Evolutionary conservation across 2,113 vertebrate genomes (phyloP), one percentile per base, ranked within the genome.

Genomic region (Danionella cerebrum): DNA sequence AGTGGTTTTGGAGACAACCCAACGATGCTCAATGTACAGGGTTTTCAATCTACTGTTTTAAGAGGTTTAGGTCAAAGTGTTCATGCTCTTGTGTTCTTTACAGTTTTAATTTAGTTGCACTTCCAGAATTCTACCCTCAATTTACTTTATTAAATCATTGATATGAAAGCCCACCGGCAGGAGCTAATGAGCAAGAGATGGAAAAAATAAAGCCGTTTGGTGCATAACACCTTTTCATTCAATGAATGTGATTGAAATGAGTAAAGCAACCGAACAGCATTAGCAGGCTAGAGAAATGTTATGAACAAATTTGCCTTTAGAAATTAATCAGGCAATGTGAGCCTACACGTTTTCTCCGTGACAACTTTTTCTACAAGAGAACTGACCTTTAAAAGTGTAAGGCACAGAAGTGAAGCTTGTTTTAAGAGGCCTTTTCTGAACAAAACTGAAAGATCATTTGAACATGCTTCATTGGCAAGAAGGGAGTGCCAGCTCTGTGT

Each of bases 301-400:
- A 48, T 16, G 19, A 36, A 35, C 42, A 63, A 25, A 22, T 44
- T 18, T 59, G 21, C 45, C 63, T 1, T 10, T 64, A 41, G 39
- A 36, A 60, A 41, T 14, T 67, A 44, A 74, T 35, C 9, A 21
- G 4, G 36, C 45, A 71, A 47, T 66, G 62, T 39, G 47, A 60
- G 18, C 48, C 18, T 33, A 22, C 47, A 16, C 62, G 39, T 35
- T 41, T 6, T 16, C 33, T 45, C 48, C 14, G 18, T 41, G 27
- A 1, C 12, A 42, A 27, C 27, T 64, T 36, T n/a, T 36, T 35
- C 19, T 14, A 18, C n/a, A 19, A 64, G 31, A 22, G 44, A 50
- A 35, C 27, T 71, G 73, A 75, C 68, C 63, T 75, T 71, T 71
- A 64, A 67, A 62, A 63, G 39, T 64, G 68, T 63, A 16, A 67